phyloP scores from a whole-genome alignment of 1,140 invertebrate species.

The Drosophila sturtevanti region DNA sequence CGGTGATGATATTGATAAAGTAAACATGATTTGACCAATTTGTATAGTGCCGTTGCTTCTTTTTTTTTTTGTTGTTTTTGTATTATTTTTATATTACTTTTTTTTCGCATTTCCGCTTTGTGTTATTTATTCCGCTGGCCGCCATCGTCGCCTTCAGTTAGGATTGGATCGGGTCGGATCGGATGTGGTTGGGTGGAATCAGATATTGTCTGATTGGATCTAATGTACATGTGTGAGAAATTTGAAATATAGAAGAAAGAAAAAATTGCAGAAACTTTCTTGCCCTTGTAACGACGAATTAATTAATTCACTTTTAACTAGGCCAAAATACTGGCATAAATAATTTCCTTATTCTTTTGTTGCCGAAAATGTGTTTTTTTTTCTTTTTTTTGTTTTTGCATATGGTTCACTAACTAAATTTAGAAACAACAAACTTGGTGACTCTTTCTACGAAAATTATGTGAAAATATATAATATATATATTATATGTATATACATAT shows the following conservation, averaged over 20 bases:
- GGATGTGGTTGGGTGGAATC: not conserved
- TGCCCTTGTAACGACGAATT: not conserved
- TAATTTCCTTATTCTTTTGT: too few species aligned
- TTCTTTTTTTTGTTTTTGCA: not conserved
- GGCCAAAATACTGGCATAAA: too few species aligned
- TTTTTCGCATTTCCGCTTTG: not conserved
- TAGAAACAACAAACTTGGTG: not conserved
- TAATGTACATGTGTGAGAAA: not conserved
- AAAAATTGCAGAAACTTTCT: not conserved
- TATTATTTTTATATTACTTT: not conserved
- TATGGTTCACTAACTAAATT: not conserved
- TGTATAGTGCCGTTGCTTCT: not conserved
- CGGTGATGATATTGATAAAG: conserved; percentile 4
- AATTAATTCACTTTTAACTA: not conserved
- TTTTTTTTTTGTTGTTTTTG: not conserved
- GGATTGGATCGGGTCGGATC: not conserved
- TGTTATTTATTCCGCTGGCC: not conserved
- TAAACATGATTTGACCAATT: conserved; percentile 14
- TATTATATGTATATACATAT: not conserved
- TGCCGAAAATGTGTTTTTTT: too few species aligned
- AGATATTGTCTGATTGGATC: not conserved
- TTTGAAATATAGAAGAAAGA: not conserved
- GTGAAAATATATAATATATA: not conserved
- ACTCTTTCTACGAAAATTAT: not conserved
- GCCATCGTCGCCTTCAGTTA: not conserved